A percentile compares a stretch with the other conserved stretches of the same genome.
Evolutionary conservation across 2,888 invertebrate species (phyloP).

Genomic region (Autographa pulchrina): DNA sequence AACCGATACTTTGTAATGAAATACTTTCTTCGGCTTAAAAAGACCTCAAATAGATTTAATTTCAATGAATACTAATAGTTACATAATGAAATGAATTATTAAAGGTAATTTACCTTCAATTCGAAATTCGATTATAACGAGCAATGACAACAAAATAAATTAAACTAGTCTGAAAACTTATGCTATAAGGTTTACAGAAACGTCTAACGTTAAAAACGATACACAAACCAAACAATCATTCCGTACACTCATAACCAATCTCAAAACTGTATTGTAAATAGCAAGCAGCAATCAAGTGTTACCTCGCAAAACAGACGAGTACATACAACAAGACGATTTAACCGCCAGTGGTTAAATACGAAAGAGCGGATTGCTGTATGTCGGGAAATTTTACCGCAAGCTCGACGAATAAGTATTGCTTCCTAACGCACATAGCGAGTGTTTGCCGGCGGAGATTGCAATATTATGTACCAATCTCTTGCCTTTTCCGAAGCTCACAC

Average conservation of each 20-base stretch:
- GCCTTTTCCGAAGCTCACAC: slow-evolving; percentile 74
- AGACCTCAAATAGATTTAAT: background rate
- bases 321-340: slow-evolving; percentile 68
- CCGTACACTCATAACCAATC: slow-evolving; percentile 11
- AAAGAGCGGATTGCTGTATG: slow-evolving; percentile 84
- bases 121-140: no score
- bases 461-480: slow-evolving; percentile 84
- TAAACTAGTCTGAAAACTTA: no score
- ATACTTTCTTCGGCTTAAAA: background rate
- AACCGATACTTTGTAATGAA: background rate
- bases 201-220: background rate
- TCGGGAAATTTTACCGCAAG: slow-evolving; percentile 80
- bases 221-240: background rate
- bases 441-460: slow-evolving; percentile 85
- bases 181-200: no score
- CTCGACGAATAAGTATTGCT: slow-evolving; percentile 77
- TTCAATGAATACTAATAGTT: no score
- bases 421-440: slow-evolving; percentile 78
- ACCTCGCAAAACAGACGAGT: slow-evolving; percentile 23
- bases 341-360: slow-evolving; percentile 81
- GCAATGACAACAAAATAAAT: no score
- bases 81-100: no score
- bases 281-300: slow-evolving; percentile 32
- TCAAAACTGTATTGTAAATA: slow-evolving; percentile 22
- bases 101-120: no score